Percentiles rank a stretch among this genome's conserved stretches.
phyloP scores from a whole-genome alignment of 2,797 vertebrate species.

The Bradypodion pumilum region DNA sequence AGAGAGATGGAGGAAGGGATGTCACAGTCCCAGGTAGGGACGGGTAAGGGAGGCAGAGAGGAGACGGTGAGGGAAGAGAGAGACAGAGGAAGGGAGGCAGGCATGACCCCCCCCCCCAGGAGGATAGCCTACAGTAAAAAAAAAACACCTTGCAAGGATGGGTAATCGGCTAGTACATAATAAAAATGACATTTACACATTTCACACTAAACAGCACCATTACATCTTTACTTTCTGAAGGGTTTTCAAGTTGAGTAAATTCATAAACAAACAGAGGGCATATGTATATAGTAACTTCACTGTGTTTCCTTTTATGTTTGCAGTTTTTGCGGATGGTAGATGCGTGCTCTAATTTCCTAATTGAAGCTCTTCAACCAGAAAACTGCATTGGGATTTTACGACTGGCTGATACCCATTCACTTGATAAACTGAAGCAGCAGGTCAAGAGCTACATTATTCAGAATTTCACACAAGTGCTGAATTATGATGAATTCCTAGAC shows the following conservation, averaged over 20 bases:
- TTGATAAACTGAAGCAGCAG: constrained; percentile 80
- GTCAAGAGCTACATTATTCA: constrained; percentile 88
- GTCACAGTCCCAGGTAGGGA: too few species aligned
- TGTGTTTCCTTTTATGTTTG: constrained; percentile 14
- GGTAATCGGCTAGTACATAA: too few species aligned
- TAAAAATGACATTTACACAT: background rate
- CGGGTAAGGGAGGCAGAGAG: too few species aligned
- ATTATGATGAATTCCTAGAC: constrained; percentile 87
- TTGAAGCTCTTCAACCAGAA: constrained; percentile 87
- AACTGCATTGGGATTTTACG: constrained; percentile 92
- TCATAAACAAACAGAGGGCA: background rate
- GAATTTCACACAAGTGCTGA: constrained; percentile 87
- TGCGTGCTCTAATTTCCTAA: constrained; percentile 88
- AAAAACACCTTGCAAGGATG: too few species aligned
- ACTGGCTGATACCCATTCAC: constrained; percentile 86
- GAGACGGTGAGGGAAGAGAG: too few species aligned
- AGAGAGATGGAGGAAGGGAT: too few species aligned
- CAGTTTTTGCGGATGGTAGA: constrained; percentile 95
- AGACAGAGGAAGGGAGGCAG: too few species aligned
- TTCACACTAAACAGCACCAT: background rate
- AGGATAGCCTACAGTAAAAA: too few species aligned
- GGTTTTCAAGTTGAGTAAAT: background rate
- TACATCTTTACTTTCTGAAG: background rate
- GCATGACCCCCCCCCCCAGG: too few species aligned
- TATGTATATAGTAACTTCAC: background rate